phyloP scores from a whole-genome alignment of 2,113 vertebrate species.

The Archilochus colubris region DNA sequence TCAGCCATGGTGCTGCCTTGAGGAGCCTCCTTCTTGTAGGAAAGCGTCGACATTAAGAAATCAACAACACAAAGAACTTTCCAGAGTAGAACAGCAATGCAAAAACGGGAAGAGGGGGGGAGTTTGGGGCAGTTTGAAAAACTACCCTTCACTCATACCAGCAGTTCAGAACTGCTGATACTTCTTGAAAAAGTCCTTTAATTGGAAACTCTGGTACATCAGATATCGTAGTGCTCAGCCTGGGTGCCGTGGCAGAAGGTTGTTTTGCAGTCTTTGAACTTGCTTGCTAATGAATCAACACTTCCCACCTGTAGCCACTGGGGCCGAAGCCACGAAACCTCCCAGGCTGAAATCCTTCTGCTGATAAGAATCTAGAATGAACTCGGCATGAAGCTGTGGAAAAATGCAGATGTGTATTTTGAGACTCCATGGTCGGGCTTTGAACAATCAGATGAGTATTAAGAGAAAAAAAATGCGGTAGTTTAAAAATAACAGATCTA shows the following conservation, averaged over 20 bases:
- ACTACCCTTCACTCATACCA: neutral
- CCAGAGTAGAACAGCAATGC: neutral
- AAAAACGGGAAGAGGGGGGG: neutral
- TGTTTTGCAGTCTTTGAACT: slow-evolving; percentile 2
- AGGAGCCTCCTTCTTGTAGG: neutral
- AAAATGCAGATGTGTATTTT: slow-evolving; percentile 54
- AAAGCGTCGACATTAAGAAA: neutral
- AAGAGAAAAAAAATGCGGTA: slow-evolving; percentile 7
- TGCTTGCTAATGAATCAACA: neutral
- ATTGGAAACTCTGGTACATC: slow-evolving; percentile 4
- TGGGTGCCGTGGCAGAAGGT: neutral
- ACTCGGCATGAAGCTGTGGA: slow-evolving; percentile 25
- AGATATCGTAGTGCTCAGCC: neutral
- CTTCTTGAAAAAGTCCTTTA: neutral
- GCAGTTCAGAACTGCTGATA: slow-evolving; percentile 20
- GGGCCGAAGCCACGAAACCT: neutral
- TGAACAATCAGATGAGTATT: slow-evolving; percentile 65
- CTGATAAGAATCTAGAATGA: slow-evolving; percentile 59
- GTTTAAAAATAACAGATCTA: slow-evolving; percentile 65
- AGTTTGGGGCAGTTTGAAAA: slow-evolving; percentile 7
- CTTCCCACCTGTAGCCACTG: slow-evolving; percentile 43
- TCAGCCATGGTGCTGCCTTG: neutral
- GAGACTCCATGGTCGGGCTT: slow-evolving; percentile 32
- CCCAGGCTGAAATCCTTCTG: slow-evolving; percentile 30
- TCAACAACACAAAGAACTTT: neutral